phyloP scores from a whole-genome alignment of 2,888 invertebrate genomes.

The Ochropacha duplaris region DNA sequence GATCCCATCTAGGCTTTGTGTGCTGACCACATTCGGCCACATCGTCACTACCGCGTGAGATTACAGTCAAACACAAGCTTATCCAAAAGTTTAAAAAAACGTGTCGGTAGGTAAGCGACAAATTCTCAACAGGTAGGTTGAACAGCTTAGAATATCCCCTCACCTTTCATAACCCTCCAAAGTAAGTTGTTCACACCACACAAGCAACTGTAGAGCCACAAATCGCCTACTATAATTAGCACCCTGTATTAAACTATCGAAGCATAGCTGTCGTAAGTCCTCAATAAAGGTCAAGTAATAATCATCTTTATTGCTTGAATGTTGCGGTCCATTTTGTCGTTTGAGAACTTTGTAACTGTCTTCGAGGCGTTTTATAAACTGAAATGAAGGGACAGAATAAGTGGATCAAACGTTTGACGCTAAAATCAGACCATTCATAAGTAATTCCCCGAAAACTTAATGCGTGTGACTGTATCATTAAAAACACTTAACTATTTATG shows the following conservation, averaged over 20 bases:
- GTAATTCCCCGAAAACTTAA: no score
- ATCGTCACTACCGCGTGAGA: no score
- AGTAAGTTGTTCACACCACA: conserved; percentile 46
- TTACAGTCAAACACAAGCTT: no score
- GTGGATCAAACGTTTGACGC: no score
- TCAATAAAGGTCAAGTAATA: conserved; percentile 73
- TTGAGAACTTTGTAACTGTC: conserved; percentile 56
- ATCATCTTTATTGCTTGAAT: conserved; percentile 15
- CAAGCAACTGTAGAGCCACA: conserved; percentile 82
- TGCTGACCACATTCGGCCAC: no score
- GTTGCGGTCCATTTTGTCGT: conserved; percentile 24
- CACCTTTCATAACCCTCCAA: conserved; percentile 48
- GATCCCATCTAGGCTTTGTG: no score
- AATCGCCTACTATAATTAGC: conserved; percentile 85
- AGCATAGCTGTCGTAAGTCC: conserved; percentile 74
- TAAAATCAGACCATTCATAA: no score
- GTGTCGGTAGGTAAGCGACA: no score
- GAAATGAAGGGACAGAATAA: conserved; percentile 16
- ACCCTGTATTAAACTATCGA: conserved; percentile 82
- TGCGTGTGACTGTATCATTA: no score
- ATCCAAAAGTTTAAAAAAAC: no score
- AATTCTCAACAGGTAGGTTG: no score
- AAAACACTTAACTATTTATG: no score
- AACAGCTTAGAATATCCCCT: not conserved
- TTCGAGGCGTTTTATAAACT: conserved; percentile 67